phyloP scores from a whole-genome alignment of 2,797 vertebrate genomes.

The Tiaroga cobitis region DNA sequence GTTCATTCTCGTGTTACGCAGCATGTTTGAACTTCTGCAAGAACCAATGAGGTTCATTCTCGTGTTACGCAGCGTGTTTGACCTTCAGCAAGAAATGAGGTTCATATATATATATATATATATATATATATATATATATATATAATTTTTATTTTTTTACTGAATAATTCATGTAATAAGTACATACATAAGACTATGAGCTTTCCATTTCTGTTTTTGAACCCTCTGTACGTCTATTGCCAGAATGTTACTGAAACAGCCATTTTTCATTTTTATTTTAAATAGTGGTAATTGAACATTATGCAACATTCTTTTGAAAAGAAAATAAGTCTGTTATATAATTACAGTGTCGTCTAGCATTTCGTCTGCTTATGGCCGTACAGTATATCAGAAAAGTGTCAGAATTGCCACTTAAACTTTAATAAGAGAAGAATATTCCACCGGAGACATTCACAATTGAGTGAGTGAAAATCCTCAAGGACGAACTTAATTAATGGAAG shows the following conservation, averaged over 20 bases:
- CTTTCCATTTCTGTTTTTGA: neutral
- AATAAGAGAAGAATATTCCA: constrained; percentile 54
- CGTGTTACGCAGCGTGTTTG: no score
- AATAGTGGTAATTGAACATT: no score
- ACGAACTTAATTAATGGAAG: constrained; percentile 66
- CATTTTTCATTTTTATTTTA: neutral
- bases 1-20: no score
- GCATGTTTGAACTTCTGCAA: rapidly evolving
- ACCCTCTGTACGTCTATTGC: neutral
- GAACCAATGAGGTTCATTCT: no score
- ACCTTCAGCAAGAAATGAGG: no score
- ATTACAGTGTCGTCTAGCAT: neutral
- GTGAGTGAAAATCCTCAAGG: constrained; percentile 62
- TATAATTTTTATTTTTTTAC: no score
- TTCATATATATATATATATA: no score
- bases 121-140: no score
- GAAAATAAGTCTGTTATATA: neutral
- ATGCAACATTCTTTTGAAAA: constrained; percentile 3
- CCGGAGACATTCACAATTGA: constrained; percentile 53
- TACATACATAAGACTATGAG: neutral
- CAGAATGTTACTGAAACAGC: neutral
- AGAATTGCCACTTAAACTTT: constrained; percentile 45
- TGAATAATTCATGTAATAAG: neutral
- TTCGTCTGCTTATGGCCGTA: neutral
- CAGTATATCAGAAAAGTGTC: neutral